Evolutionary conservation across 2,888 invertebrate genomes (phyloP), one percentile per base, ranked within the genome.

Genomic region (Hirtodrosophila duncani): DNA sequence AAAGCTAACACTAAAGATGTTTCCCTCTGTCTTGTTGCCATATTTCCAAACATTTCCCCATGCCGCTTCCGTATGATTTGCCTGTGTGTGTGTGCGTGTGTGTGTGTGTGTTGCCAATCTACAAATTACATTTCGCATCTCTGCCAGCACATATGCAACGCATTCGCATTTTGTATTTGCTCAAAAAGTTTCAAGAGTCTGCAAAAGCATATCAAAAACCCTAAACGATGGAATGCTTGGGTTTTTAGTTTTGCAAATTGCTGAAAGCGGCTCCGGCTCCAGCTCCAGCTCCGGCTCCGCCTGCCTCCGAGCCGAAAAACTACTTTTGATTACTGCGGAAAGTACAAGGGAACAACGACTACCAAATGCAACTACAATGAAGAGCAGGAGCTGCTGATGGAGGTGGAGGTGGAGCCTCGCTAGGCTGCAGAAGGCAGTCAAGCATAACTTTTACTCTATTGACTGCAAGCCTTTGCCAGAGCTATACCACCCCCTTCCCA

Each of bases 371-470:
- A 79, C 71, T 62, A 64, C 48, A 48, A 50, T 46, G 44, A 48
- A 67, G 64, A 53, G 20, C 29, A 17, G 21, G 13, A 45, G 46
- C 48, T 37, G 36, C 7, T 6, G 13, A 7, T 10, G 13, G 27
- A 2, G 18, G n/a, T n/a, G n/a, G n/a, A n/a, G n/a, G n/a, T n/a
- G n/a, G n/a, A 24, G 27, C n/a, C n/a, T n/a, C n/a, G n/a, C n/a
- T n/a, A n/a, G n/a, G n/a, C n/a, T 37, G 33, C 39, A 43, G 59
- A 58, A 41, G 58, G 63, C 79, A 80, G 64, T 65, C 52, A 48
- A 45, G 74, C 81, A 74, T 78, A 75, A 81, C 81, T 81, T 75
- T 77, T 69, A 65, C 74, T 78, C 78, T 65, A 78, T 75, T 70
- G 81, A 81, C 61, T 66, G 52, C 51, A 39, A 17, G 11, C 18